Conservation (phyloP, 2,888 invertebrate species). For the Amphipoea lucens region DNA sequence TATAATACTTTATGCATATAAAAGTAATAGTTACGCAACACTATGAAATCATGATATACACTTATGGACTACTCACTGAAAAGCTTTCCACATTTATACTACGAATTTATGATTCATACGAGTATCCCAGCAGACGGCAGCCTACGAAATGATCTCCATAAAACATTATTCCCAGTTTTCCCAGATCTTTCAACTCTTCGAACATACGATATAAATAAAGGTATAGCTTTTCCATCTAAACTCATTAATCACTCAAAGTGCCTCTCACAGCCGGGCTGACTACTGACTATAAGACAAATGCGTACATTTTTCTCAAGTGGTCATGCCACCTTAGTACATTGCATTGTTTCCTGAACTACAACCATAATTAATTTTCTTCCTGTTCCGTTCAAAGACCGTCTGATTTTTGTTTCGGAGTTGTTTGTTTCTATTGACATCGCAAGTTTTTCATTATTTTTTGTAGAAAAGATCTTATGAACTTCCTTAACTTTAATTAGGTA, state of each 20-base stretch:
- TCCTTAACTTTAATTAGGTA: neutral
- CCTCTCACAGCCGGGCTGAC: conserved; percentile 51
- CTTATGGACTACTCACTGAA: neutral
- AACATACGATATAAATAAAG: conserved; percentile 57
- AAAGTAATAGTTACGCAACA: neutral
- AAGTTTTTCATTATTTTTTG: neutral
- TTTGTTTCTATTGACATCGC: conserved; percentile 5
- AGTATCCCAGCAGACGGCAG: conserved; percentile 1
- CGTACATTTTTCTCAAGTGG: conserved; percentile 66
- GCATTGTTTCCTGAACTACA: conserved; percentile 55
- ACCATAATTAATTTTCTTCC: conserved; percentile 61
- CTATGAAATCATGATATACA: neutral
- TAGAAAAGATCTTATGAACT: neutral
- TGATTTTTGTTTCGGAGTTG: conserved; percentile 28
- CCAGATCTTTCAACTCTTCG: conserved; percentile 44
- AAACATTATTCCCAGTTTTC: conserved; percentile 35
- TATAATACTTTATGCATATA: neutral
- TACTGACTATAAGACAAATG: conserved; percentile 65
- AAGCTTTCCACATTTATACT: conserved; percentile 7
- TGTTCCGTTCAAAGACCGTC: conserved; percentile 34
- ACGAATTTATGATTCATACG: conserved; percentile 30
- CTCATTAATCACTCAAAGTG: conserved; percentile 67
- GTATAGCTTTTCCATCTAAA: conserved; percentile 55
- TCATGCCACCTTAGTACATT: conserved; percentile 54
- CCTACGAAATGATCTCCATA: conserved; percentile 44